Evolutionary conservation across 2,797 vertebrate species (phyloP).

Genomic region (Notamacropus eugenii): DNA sequence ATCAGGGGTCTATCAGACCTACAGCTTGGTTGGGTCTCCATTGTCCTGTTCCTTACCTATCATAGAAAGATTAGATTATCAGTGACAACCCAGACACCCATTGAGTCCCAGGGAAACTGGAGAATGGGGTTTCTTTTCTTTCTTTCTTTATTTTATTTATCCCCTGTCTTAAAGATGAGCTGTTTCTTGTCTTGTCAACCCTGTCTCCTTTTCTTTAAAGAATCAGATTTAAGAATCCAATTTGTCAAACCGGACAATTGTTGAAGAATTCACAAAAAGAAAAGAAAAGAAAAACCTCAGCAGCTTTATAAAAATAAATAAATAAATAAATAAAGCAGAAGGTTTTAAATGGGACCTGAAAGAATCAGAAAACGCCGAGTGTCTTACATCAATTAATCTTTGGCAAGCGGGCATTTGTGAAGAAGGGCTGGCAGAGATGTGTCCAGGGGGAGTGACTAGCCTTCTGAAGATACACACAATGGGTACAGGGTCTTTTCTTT

Average conservation of each 20-base stretch:
- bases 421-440: constrained; percentile 76
- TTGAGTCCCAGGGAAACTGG: constrained; percentile 83
- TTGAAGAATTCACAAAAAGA: constrained; percentile 84
- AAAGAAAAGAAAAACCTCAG: constrained; percentile 75
- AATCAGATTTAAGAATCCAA: constrained; percentile 88
- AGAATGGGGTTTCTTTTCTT: constrained; percentile 85
- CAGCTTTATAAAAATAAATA: constrained; percentile 88
- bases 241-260: constrained; percentile 90
- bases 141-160: constrained; percentile 87
- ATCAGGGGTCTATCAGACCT: constrained; percentile 89
- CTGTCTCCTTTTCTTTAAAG: constrained; percentile 88
- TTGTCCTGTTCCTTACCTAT: constrained; percentile 90
- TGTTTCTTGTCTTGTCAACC: constrained; percentile 89
- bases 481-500: constrained; percentile 33
- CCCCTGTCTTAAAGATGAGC: constrained; percentile 87
- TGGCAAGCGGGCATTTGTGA: constrained; percentile 79
- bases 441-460: constrained; percentile 71
- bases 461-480: constrained; percentile 64
- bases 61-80: constrained; percentile 93
- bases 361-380: constrained; percentile 86
- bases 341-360: constrained; percentile 87
- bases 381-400: constrained; percentile 87
- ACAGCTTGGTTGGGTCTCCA: constrained; percentile 85
- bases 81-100: constrained; percentile 88
- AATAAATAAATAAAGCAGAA: constrained; percentile 86